These are phyloP conservation scores for Cinclus cinclus DNA, from an alignment of 2,113 vertebrate species.

Conservation along the genomic window DNA sequence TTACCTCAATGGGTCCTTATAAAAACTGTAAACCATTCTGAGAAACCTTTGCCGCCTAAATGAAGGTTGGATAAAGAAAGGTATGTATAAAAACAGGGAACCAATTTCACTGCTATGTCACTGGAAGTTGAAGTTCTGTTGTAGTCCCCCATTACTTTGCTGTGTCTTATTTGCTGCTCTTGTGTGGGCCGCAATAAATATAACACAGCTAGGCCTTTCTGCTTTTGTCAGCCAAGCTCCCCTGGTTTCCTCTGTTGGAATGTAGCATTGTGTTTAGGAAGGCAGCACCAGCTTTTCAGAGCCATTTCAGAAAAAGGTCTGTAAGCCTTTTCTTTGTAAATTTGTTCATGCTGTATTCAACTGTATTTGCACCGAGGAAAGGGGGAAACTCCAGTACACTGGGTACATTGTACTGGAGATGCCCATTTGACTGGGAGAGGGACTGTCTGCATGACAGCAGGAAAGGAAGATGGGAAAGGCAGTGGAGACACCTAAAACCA, in stretches of 20 bases:
- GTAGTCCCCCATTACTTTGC: neutral
- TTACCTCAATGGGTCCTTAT: neutral
- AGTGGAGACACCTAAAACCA: neutral
- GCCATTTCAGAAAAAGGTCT: neutral
- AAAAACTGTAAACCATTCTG: neutral
- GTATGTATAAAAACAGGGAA: neutral
- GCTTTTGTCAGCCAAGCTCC: neutral
- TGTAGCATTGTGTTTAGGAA: neutral
- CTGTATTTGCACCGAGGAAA: neutral
- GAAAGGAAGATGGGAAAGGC: neutral
- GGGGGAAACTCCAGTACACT: neutral
- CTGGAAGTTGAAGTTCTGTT: neutral
- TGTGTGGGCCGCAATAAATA: constrained; percentile 19
- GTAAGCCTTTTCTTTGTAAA: neutral
- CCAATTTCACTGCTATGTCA: neutral
- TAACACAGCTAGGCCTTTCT: neutral
- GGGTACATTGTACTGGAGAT: neutral
- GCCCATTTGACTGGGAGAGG: neutral
- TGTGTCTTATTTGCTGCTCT: neutral
- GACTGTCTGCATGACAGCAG: neutral
- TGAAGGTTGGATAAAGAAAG: neutral
- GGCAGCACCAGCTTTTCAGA: neutral
- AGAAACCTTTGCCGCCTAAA: neutral
- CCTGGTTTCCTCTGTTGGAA: neutral
- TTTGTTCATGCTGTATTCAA: neutral